phyloP scores from a whole-genome alignment of 2,888 invertebrate genomes.

The Diplazon laetatorius region DNA sequence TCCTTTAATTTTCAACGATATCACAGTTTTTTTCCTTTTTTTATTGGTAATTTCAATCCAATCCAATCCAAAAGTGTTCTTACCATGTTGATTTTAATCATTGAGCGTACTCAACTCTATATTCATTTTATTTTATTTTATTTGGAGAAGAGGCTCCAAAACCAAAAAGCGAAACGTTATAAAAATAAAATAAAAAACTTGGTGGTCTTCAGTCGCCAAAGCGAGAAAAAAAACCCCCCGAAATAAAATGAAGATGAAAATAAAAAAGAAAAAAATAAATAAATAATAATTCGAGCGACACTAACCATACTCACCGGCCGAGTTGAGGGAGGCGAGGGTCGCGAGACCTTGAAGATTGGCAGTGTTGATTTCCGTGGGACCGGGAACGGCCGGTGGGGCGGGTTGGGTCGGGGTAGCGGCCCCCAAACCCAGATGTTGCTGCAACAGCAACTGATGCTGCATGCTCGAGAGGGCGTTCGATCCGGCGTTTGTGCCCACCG shows the following conservation, averaged over 20 bases:
- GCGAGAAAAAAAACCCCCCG: constrained; percentile 5
- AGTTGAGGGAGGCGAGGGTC: constrained; percentile 84
- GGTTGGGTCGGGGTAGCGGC: constrained; percentile 84
- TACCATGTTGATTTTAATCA: no score
- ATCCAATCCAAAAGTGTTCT: no score
- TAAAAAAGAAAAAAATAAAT: constrained; percentile 47
- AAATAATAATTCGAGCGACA: constrained; percentile 64
- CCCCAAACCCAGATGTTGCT: constrained; percentile 84
- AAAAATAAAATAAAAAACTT: not conserved
- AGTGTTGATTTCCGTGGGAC: constrained; percentile 83
- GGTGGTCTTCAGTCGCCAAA: no score
- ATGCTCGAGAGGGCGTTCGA: constrained; percentile 82
- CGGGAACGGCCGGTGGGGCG: constrained; percentile 75
- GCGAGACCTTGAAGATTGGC: constrained; percentile 86
- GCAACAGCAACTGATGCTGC: constrained; percentile 81
- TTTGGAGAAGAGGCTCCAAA: no score
- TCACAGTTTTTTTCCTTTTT: no score
- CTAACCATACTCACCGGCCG: constrained; percentile 81
- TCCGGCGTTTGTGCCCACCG: constrained; percentile 79
- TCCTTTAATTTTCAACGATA: no score
- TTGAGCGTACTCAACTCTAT: no score
- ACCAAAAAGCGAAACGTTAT: no score
- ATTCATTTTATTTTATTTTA: no score
- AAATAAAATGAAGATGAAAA: not conserved
- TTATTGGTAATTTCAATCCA: no score